Evolutionary conservation across 2,888 invertebrate species (phyloP).

Genomic region (Drosophila acutilabella): DNA sequence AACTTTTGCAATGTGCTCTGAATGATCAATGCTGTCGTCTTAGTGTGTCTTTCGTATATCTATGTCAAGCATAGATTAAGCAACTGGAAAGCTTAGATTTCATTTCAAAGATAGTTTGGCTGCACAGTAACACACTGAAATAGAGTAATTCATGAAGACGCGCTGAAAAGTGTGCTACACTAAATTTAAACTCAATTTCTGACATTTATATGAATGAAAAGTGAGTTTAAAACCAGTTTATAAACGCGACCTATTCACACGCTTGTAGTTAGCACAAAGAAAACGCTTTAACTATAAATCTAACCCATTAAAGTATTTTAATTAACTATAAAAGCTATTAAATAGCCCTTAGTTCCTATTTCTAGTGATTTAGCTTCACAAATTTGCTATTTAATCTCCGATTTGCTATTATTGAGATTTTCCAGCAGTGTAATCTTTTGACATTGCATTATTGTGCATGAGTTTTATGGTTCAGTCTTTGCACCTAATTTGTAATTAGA

Average conservation of each 20-base stretch:
- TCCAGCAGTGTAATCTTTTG: constrained; percentile 2
- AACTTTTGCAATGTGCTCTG: constrained; percentile 32
- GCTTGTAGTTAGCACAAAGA: background rate
- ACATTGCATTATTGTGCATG: constrained; percentile 20
- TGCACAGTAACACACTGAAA: no score
- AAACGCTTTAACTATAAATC: no score
- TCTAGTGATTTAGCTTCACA: no score
- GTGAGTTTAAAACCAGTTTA: background rate
- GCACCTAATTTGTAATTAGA: constrained; percentile 13
- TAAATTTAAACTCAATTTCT: constrained; percentile 12
- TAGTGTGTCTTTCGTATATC: background rate
- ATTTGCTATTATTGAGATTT: background rate
- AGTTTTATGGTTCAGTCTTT: constrained; percentile 1
- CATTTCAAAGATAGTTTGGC: constrained; percentile 42
- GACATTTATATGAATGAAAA: constrained; percentile 6
- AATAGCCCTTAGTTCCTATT: no score
- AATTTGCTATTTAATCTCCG: no score
- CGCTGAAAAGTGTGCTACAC: constrained; percentile 22
- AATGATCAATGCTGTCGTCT: constrained; percentile 5
- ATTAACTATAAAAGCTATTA: no score
- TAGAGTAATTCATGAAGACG: background rate
- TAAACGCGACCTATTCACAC: background rate
- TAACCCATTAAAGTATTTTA: no score
- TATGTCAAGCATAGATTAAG: constrained; percentile 39
- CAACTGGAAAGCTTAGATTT: constrained; percentile 39